These are phyloP conservation scores for Shargacucullia verbasci DNA, from an alignment of 2,888 invertebrate species.

Conservation along the genomic window DNA sequence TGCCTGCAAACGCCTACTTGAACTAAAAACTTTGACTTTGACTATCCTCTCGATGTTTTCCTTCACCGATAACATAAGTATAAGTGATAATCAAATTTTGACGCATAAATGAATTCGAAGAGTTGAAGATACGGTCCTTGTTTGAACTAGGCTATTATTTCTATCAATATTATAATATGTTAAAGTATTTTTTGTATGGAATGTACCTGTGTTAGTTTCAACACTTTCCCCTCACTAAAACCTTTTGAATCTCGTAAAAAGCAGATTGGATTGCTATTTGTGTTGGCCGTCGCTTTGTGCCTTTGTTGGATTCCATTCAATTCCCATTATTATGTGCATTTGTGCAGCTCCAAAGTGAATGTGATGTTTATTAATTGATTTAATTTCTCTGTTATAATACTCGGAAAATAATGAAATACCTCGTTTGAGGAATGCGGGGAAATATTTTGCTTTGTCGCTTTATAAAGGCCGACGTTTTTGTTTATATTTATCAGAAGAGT, in stretches of 20 bases:
- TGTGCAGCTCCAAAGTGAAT: slow-evolving; percentile 42
- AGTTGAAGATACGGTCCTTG: no score
- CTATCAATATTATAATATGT: no score
- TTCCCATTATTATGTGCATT: slow-evolving; percentile 63
- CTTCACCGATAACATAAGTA: no score
- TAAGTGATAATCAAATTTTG: no score
- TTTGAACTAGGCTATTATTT: neutral
- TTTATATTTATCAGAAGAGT: no score
- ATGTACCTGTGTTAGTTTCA: neutral
- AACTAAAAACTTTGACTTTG: no score
- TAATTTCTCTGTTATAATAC: slow-evolving; percentile 11
- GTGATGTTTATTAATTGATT: slow-evolving; percentile 48
- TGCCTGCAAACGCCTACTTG: no score
- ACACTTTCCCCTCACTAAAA: slow-evolving; percentile 47
- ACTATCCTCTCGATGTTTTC: no score
- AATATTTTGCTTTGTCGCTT: neutral
- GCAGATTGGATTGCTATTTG: slow-evolving; percentile 65
- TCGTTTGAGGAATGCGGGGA: slow-evolving; percentile 14
- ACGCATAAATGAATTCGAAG: no score
- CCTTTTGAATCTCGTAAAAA: slow-evolving; percentile 54
- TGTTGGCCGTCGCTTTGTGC: slow-evolving; percentile 56
- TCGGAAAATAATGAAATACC: no score
- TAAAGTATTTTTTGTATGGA: no score
- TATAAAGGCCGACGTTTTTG: slow-evolving; percentile 3
- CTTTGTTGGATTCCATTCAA: slow-evolving; percentile 60